Evolutionary conservation across 2,888 invertebrate genomes (phyloP).

Genomic region (Drosophila antonietae): DNA sequence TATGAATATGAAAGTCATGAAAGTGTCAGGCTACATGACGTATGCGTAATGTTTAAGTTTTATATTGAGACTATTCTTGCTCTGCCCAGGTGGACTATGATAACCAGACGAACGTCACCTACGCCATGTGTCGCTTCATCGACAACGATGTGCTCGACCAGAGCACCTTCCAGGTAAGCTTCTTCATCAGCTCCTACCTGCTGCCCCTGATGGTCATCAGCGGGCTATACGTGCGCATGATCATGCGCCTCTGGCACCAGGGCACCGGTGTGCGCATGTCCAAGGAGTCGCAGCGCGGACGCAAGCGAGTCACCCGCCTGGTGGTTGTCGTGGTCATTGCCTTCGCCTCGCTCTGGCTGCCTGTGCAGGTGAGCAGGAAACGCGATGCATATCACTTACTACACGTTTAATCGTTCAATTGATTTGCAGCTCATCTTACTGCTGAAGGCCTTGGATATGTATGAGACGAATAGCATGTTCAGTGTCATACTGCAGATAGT

Average conservation of each 20-base stretch:
- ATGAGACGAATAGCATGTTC: constrained; percentile 80
- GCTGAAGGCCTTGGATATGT: constrained; percentile 89
- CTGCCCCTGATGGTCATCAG: constrained; percentile 94
- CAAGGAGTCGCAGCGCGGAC: constrained; percentile 90
- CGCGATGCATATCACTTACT: no score
- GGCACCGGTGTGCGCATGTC: constrained; percentile 91
- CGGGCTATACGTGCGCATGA: constrained; percentile 94
- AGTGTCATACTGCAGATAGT: constrained; percentile 90
- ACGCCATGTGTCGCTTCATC: constrained; percentile 86
- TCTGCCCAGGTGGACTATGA: constrained; percentile 83
- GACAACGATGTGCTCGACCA: constrained; percentile 85
- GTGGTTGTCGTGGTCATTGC: constrained; percentile 96
- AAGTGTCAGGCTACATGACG: constrained; percentile 52
- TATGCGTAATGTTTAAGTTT: constrained; percentile 47
- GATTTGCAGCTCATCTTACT: constrained; percentile 90
- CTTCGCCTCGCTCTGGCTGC: constrained; percentile 97
- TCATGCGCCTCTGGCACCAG: constrained; percentile 93
- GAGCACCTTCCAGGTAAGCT: constrained; percentile 88
- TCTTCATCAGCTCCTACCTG: constrained; percentile 94
- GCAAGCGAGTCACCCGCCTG: constrained; percentile 94
- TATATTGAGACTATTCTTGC: constrained; percentile 2
- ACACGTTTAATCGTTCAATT: neutral
- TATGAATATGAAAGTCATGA: constrained; percentile 43
- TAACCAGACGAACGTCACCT: constrained; percentile 68
- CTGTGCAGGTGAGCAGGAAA: constrained; percentile 90